Conservation (phyloP, 2,113 vertebrate species). For the Microtus pennsylvanicus region DNA sequence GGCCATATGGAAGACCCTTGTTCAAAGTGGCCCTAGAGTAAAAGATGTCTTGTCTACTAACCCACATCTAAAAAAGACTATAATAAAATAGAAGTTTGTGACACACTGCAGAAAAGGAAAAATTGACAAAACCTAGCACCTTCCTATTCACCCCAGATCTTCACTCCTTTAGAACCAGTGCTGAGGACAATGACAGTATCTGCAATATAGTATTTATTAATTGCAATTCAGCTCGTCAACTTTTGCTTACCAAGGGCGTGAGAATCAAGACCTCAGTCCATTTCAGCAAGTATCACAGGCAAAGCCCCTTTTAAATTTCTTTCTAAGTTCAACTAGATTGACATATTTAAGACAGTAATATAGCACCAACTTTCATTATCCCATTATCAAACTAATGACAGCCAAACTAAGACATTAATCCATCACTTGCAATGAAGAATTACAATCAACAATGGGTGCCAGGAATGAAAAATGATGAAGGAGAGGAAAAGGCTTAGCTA, state of each 20-base stretch:
- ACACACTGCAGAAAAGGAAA: not conserved
- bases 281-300: not conserved
- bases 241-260: not conserved
- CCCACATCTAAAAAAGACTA: not conserved
- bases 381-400: not conserved
- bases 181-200: not conserved
- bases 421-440: constrained; percentile 2
- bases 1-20: not conserved
- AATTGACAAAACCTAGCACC: not conserved
- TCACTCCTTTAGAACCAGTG: not conserved
- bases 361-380: not conserved
- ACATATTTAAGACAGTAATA: constrained; percentile 20
- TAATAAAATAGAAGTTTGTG: constrained; percentile 48
- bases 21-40: not conserved
- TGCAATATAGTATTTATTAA: not conserved
- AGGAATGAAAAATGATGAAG: not conserved
- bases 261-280: constrained; percentile 24
- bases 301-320: constrained; percentile 31
- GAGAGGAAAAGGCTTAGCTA: not conserved
- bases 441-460: not conserved
- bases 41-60: not conserved
- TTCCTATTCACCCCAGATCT: not conserved
- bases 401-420: not conserved
- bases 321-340: constrained; percentile 3
- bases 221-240: not conserved